These are phyloP conservation scores for Shargacucullia verbasci DNA, from an alignment of 2,888 invertebrate species.

Conservation along the genomic window DNA sequence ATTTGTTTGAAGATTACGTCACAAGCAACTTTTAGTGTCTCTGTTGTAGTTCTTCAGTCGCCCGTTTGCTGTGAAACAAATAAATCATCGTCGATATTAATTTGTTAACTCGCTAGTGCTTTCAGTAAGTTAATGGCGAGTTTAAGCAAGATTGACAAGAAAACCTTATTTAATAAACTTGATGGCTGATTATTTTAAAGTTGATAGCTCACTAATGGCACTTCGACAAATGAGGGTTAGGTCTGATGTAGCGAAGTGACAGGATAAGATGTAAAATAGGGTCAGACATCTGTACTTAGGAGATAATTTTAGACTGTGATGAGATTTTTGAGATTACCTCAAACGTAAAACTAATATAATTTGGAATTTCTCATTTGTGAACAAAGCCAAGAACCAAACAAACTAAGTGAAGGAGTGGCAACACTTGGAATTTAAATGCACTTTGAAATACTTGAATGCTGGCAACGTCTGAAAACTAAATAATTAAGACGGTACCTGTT, in stretches of 20 bases:
- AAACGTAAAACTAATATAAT: too few relatives aligned
- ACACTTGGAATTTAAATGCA: too few relatives aligned
- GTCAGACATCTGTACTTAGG: too few relatives aligned
- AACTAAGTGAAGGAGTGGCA: too few relatives aligned
- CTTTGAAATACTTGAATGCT: too few relatives aligned
- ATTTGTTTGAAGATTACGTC: too few relatives aligned
- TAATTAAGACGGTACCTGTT: too few relatives aligned
- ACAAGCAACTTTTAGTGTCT: background rate
- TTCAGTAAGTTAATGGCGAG: slow-evolving; percentile 20
- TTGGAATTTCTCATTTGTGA: too few relatives aligned
- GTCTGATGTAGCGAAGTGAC: background rate
- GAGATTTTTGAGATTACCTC: too few relatives aligned
- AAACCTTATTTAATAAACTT: slow-evolving; percentile 33
- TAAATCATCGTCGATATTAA: slow-evolving; percentile 49
- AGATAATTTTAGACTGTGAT: too few relatives aligned
- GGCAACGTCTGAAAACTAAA: too few relatives aligned
- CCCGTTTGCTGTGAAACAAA: background rate
- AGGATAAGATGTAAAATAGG: background rate
- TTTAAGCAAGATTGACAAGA: slow-evolving; percentile 35
- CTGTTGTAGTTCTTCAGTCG: background rate
- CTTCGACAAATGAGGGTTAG: slow-evolving; percentile 2
- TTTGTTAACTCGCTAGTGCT: slow-evolving; percentile 16
- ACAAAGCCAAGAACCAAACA: too few relatives aligned
- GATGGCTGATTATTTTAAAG: slow-evolving; percentile 23
- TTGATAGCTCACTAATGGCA: slow-evolving; percentile 26